Base-by-base conservation (phyloP, 2,113 vertebrate species). In the Microtus pennsylvanicus region DNA sequence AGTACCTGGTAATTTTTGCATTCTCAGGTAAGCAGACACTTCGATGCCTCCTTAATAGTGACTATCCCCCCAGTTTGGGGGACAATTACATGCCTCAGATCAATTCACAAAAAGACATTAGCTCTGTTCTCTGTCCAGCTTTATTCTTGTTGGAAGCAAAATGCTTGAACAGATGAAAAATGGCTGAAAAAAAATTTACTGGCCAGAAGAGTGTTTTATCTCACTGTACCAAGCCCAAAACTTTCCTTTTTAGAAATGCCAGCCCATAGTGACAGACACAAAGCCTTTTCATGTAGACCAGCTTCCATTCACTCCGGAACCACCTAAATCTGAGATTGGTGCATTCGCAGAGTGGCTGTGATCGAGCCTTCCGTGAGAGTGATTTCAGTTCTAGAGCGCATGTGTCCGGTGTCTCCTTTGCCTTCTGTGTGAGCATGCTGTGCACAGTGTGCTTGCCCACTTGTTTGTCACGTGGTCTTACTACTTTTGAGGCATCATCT, bases 401-500 rank as follows among this genome's bases (percentile, higher is more conserved):
- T 97, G 99, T 99, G n/a, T 99, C 98, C 52, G 99, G 99, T 96
- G 98, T 99, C 61, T 99, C 99, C 80, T 99, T 99, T 96, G 99
- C 99, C 99, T 99, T 99, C 90, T 99, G 98, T 33, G 99, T 98
- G 1, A 99, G 99, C 97, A 99, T 99, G 98, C 99, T 99, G 97
- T 99, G 76, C 35, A 99, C 3, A 4, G 99, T 99, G 0, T 7
- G 99, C 92, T 98, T 99, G 98, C 99, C 99, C 89, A 99, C 98
- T 99, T 38, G 97, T 98, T 98, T 94, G 99, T 98, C 99, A 99
- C 98, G 97, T 99, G 98, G 24, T 99, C 99, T 98, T 99, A 98
- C 74, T 99, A 99, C 85, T 99, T 98, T 81, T 98, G 98, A 70
- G 87, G 95, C 87, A 98, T 98, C 58, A 99, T 98, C 63, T 97